Evolutionary conservation across 2,797 vertebrate genomes (phyloP).

Genomic region (Catamblyrhynchus diadema): DNA sequence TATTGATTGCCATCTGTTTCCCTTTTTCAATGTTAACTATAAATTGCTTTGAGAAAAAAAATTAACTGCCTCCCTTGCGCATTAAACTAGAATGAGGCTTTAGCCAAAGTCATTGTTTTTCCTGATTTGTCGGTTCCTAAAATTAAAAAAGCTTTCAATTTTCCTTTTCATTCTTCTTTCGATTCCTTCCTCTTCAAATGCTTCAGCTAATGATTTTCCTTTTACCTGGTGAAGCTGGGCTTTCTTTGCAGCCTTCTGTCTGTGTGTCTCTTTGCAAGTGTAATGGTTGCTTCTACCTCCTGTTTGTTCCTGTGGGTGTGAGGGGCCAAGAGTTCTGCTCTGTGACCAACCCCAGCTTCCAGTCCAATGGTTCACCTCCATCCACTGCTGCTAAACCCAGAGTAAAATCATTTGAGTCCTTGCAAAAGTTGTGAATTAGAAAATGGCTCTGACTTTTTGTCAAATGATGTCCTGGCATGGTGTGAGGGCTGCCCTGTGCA

Average conservation of each 20-base stretch:
- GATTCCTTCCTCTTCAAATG: neutral
- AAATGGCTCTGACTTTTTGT: neutral
- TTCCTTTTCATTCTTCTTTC: neutral
- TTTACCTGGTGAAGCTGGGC: neutral
- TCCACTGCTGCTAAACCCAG: neutral
- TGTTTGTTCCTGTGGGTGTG: neutral
- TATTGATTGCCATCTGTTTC: conserved; percentile 57
- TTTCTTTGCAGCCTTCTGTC: neutral
- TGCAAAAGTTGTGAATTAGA: neutral
- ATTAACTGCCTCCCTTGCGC: neutral
- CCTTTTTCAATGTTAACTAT: conserved; percentile 4
- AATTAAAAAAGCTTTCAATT: neutral
- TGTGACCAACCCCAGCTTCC: neutral
- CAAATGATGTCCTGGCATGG: neutral
- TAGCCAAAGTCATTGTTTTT: conserved; percentile 12
- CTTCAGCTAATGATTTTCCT: neutral
- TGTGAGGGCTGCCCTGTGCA: neutral
- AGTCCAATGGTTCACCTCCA: neutral
- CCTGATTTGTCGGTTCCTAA: neutral
- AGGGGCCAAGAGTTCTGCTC: neutral
- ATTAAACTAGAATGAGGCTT: neutral
- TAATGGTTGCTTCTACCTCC: neutral
- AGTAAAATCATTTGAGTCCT: neutral
- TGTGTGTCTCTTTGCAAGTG: neutral
- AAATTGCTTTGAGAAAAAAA: conserved; percentile 12